phyloP scores from a whole-genome alignment of 2,797 vertebrate species.

The Anabas testudineus region DNA sequence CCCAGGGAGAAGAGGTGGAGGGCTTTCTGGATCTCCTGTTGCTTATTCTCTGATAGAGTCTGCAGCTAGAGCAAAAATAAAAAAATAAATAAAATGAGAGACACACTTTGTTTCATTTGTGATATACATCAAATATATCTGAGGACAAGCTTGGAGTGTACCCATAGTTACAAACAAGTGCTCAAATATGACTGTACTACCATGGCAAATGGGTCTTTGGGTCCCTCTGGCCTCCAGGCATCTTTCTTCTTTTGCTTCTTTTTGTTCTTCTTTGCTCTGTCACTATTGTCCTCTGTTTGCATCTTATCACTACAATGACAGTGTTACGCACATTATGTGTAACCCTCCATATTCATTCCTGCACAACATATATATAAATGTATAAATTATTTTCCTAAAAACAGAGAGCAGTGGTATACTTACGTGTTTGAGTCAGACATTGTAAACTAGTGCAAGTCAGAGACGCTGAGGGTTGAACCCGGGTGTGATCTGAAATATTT shows the following conservation, averaged over 20 bases:
- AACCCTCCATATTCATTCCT: not conserved
- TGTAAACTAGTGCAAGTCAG: slow-evolving; percentile 20
- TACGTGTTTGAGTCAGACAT: slow-evolving; percentile 61
- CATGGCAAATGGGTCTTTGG: slow-evolving; percentile 86
- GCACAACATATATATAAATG: not conserved
- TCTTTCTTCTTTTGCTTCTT: slow-evolving; percentile 91
- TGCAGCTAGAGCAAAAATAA: slow-evolving; percentile 86
- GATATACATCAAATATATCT: not conserved
- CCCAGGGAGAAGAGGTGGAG: slow-evolving; percentile 94
- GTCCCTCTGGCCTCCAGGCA: slow-evolving; percentile 81
- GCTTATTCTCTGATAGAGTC: slow-evolving; percentile 91
- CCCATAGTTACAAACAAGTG: slow-evolving; percentile 8
- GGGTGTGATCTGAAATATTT: slow-evolving; percentile 40
- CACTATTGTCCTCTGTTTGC: slow-evolving; percentile 79
- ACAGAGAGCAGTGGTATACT: slow-evolving; percentile 42
- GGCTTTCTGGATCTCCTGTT: slow-evolving; percentile 97
- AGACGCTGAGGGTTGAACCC: slow-evolving; percentile 33
- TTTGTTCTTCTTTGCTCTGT: slow-evolving; percentile 86
- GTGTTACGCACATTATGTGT: not conserved
- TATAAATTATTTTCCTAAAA: too few species aligned
- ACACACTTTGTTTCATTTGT: not conserved
- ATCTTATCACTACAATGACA: slow-evolving; percentile 82
- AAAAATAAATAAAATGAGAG: too few species aligned
- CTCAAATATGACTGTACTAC: slow-evolving; percentile 61
- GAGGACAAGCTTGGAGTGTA: not conserved